Percentiles rank a stretch among this genome's conserved stretches.
These are phyloP conservation scores for Zosterops hypoxanthus DNA, from an alignment of 2,113 vertebrate species.

Conservation along the genomic window DNA sequence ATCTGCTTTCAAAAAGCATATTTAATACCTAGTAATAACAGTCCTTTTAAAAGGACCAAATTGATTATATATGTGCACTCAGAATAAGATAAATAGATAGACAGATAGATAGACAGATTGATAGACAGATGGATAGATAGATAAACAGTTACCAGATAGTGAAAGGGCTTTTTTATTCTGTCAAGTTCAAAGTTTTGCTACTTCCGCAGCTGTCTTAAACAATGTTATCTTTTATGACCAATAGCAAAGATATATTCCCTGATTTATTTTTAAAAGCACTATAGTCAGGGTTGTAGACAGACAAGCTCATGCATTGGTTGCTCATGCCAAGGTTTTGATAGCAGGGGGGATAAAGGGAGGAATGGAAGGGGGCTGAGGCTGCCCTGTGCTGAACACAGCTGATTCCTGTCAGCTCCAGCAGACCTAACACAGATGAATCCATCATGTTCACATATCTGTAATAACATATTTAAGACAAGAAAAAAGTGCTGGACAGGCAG, in stretches of 20 bases:
- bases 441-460: neutral
- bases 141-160: neutral
- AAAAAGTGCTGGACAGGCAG: neutral
- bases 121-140: neutral
- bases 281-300: neutral
- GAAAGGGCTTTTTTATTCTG: neutral
- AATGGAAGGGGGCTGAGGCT: neutral
- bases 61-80: neutral
- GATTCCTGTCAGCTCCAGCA: neutral
- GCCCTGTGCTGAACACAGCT: accelerated
- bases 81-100: neutral
- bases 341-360: too few species aligned
- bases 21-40: neutral
- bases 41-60: neutral
- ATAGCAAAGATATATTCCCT: neutral
- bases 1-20: neutral
- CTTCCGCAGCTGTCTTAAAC: neutral
- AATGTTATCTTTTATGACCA: neutral
- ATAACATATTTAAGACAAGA: neutral
- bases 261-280: neutral
- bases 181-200: neutral
- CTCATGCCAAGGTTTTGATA: neutral
- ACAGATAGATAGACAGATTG: neutral
- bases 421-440: neutral
- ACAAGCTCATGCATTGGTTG: neutral